phyloP scores from a whole-genome alignment of 2,888 invertebrate genomes.

The Leptopilina drosophilae region DNA sequence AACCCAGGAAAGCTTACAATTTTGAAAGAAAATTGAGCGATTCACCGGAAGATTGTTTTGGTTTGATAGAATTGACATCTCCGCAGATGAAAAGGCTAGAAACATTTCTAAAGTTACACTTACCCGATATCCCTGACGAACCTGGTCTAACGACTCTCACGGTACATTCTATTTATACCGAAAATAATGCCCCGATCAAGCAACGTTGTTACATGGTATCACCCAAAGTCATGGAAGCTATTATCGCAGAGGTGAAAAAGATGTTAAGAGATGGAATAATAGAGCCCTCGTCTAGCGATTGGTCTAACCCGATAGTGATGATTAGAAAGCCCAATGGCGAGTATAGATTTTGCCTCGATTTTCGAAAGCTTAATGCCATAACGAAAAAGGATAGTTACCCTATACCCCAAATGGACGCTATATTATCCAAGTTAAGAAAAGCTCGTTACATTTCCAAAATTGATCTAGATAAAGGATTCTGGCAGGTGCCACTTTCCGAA shows the following conservation, averaged over 20 bases:
- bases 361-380: not conserved
- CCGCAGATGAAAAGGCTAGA: not conserved
- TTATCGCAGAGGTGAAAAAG: slow-evolving; percentile 44
- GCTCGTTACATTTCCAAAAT: too few relatives aligned
- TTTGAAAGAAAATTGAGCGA: not conserved
- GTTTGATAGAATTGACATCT: not conserved
- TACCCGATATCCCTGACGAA: not conserved
- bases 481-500: too few relatives aligned
- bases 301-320: slow-evolving; percentile 54
- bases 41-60: not conserved
- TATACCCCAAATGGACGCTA: too few relatives aligned
- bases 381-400: too few relatives aligned
- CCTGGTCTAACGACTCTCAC: not conserved
- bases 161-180: slow-evolving; percentile 6
- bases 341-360: not conserved
- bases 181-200: slow-evolving; percentile 38
- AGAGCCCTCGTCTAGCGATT: slow-evolving; percentile 54
- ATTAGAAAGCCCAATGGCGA: slow-evolving; percentile 45
- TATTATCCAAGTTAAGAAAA: too few relatives aligned
- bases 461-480: too few relatives aligned
- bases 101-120: not conserved
- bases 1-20: not conserved
- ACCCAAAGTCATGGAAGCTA: slow-evolving; percentile 43
- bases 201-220: slow-evolving; percentile 49
- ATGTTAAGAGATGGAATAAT: slow-evolving; percentile 48